Evolutionary conservation across 1,140 invertebrate genomes (phyloP).

Genomic region (Caerostris darwini): DNA sequence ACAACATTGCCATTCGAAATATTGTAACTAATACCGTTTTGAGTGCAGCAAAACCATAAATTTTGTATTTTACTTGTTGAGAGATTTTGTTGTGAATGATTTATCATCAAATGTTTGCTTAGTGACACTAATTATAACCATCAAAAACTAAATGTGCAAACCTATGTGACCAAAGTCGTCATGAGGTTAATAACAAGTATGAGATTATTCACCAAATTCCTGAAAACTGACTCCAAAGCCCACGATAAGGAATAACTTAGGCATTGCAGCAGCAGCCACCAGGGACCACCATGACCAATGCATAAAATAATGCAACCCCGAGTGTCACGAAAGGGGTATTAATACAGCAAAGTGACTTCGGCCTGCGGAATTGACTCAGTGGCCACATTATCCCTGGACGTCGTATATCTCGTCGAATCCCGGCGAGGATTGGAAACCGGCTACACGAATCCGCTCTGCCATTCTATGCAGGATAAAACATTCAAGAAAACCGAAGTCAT

Average conservation of each 20-base stretch:
- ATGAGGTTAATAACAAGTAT: neutral
- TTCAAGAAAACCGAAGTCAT: constrained; percentile 47
- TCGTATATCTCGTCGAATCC: constrained; percentile 4
- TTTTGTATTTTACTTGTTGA: too few relatives aligned
- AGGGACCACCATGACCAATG: neutral
- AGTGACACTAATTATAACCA: too few relatives aligned
- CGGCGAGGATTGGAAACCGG: neutral
- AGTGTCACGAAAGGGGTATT: neutral
- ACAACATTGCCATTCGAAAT: too few relatives aligned
- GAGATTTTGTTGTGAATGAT: too few relatives aligned
- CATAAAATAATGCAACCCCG: neutral
- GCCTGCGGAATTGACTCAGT: neutral
- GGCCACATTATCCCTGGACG: neutral
- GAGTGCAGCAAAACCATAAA: too few relatives aligned
- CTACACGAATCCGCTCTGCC: constrained; percentile 24
- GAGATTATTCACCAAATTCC: neutral
- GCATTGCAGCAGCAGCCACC: neutral
- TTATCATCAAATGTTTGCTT: too few relatives aligned
- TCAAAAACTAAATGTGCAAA: too few relatives aligned
- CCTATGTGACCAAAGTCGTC: too few relatives aligned
- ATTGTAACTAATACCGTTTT: too few relatives aligned
- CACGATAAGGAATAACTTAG: too few relatives aligned
- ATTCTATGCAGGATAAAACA: constrained; percentile 50
- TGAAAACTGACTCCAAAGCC: too few relatives aligned
- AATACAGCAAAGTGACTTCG: neutral